phyloP scores from a whole-genome alignment of 1,140 invertebrate genomes.

The Megalopta genalis region DNA sequence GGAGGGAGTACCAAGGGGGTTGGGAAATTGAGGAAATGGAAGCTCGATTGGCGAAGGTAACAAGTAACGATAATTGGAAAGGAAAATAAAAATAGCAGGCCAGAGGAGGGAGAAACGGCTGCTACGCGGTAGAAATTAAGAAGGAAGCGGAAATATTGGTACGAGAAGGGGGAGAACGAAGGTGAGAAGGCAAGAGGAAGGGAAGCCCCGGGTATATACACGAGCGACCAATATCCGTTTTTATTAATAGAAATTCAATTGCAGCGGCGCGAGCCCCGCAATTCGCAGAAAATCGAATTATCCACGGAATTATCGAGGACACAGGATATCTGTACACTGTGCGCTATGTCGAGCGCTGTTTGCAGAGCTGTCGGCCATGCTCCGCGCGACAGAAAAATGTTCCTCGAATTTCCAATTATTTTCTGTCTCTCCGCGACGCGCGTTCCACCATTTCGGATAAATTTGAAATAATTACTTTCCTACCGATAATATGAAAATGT shows the following conservation, averaged over 20 bases:
- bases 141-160: conserved; percentile 17
- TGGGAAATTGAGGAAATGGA: neutral
- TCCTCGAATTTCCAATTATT: conserved; percentile 1
- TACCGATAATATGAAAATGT: no score
- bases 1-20: no score
- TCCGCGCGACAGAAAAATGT: conserved; percentile 31
- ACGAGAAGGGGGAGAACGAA: neutral
- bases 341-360: conserved; percentile 36
- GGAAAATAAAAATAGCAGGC: neutral
- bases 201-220: conserved; percentile 16
- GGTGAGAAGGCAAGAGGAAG: neutral
- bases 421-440: neutral
- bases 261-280: conserved; percentile 61
- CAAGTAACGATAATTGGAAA: conserved; percentile 37
- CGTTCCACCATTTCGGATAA: no score
- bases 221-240: conserved; percentile 68
- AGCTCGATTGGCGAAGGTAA: neutral
- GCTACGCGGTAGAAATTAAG: neutral
- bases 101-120: neutral
- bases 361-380: conserved; percentile 31
- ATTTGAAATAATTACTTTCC: no score
- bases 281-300: conserved; percentile 72
- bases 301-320: conserved; percentile 66
- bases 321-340: conserved; percentile 46
- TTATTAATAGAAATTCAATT: conserved; percentile 75